A percentile compares a stretch with the other conserved stretches of the same genome.
Evolutionary conservation across 2,113 vertebrate species (phyloP).

Genomic region (Callipepla californica): DNA sequence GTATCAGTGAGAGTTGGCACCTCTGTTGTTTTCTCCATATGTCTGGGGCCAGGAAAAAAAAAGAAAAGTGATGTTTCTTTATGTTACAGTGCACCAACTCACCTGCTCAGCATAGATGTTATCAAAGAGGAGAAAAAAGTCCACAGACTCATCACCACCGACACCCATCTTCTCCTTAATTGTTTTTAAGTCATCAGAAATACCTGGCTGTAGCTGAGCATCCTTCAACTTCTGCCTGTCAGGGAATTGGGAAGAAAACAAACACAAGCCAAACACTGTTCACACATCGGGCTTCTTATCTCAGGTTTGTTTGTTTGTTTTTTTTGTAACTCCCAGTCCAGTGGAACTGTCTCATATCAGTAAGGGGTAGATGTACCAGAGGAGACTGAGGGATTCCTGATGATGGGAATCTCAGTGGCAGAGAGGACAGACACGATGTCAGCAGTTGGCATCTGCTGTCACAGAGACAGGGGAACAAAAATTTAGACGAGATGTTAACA

Average conservation of each 20-base stretch:
- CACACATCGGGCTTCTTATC: not conserved
- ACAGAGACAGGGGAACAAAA: accelerated
- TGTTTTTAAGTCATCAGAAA: slow-evolving; percentile 87
- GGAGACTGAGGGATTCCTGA: not conserved
- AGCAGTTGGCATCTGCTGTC: not conserved
- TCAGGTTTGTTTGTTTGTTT: not conserved
- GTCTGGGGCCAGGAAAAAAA: not conserved
- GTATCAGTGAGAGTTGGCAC: not conserved
- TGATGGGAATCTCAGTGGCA: not conserved
- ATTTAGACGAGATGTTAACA: not conserved
- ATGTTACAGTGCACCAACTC: not conserved
- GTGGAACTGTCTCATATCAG: not conserved
- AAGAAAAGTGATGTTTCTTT: not conserved
- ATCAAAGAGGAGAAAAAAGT: slow-evolving; percentile 92
- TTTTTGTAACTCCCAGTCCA: not conserved
- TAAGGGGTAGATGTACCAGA: not conserved
- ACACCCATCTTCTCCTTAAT: slow-evolving; percentile 86
- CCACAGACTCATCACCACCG: slow-evolving; percentile 74
- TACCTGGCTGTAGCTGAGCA: slow-evolving; percentile 80
- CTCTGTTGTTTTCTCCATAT: not conserved
- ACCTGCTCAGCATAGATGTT: slow-evolving; percentile 93
- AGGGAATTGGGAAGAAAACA: not conserved
- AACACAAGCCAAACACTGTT: not conserved
- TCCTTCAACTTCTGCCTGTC: slow-evolving; percentile 79
- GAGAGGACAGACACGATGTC: not conserved